Evolutionary conservation across 2,113 vertebrate species (phyloP), one percentile per base, ranked within the genome.

Genomic region (Vulpes vulpes): DNA sequence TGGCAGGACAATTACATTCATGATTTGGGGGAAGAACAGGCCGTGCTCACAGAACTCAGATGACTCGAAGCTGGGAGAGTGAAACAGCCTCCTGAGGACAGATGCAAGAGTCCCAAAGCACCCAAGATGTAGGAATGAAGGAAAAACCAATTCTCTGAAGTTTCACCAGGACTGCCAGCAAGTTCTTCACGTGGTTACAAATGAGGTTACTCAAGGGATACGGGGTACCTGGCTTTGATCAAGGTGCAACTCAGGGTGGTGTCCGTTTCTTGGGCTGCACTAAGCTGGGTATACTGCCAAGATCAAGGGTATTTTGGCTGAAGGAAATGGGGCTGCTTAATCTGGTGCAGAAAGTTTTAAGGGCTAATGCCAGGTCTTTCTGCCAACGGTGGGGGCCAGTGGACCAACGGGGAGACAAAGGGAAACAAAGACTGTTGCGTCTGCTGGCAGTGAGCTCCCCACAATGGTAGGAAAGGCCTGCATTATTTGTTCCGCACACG

Each of bases 401-500:
- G 27, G 38, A 51, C 55, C 35, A 12, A 83, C 11, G 27, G 11
- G 30, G 35, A 73, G 65, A 11, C 25, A 22, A 43, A 79, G 76
- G 64, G 14, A 23, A 16, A 35, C 32, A 38, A 14, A 51, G 35
- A 4, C 12, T 20, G 1, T 25, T 3, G 17, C 20, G 0, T 6
- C 19, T 23, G 53, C 59, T 5, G 10, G n/a, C 0, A 6, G 17
- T 0, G 14, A 38, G 55, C 38, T n/a, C 53, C 59, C 43, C 5
- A 1, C 20, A 2, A 5, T 5, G 69, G 22, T 0, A 5, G 9
- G 0, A 30, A 35, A 27, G 85, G 5, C 49, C 51, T 22, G 6
- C 11, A 0, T 49, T 57, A 9, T 65, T 53, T 64, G 67, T 38
- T 67, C 15, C 16, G 10, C 23, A 32, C 53, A 32, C 43, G 86